Evolutionary conservation across 1,140 invertebrate species (phyloP).

Genomic region (Saxidomus purpurata): DNA sequence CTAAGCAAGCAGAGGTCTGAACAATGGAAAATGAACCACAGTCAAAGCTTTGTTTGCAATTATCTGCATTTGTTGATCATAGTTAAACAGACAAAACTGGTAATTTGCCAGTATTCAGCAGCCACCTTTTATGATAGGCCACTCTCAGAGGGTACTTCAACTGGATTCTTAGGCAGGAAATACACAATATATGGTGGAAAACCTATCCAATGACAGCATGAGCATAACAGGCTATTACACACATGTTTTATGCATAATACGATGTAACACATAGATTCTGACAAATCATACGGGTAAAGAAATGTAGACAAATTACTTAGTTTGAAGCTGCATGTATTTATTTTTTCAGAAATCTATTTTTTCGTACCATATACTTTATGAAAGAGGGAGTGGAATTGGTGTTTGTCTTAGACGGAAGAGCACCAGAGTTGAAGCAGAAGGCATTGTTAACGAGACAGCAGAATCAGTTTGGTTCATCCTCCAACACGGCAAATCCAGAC

Average conservation of each 20-base stretch:
- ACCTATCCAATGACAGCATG: no score
- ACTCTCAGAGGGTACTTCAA: no score
- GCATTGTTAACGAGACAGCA: slow-evolving; percentile 25
- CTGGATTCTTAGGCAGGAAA: no score
- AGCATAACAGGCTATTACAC: no score
- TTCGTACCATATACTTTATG: not conserved
- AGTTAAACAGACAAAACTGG: not conserved
- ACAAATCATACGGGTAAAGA: no score
- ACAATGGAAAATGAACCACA: not conserved
- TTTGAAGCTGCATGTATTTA: no score
- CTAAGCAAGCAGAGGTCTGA: not conserved
- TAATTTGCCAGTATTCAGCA: not conserved
- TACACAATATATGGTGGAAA: no score
- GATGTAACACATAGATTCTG: no score
- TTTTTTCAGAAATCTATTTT: slow-evolving; percentile 48
- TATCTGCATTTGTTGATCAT: not conserved
- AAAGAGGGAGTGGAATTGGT: slow-evolving; percentile 25
- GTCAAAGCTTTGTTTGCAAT: not conserved
- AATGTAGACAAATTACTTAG: no score
- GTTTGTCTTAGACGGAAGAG: slow-evolving; percentile 43
- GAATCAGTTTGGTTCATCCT: slow-evolving; percentile 18
- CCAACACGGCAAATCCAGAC: slow-evolving; percentile 10
- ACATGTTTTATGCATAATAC: no score
- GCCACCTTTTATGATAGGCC: not conserved
- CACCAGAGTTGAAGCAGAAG: slow-evolving; percentile 28